Conservation (phyloP, 2,797 vertebrate genomes). For the Ispidina picta region DNA sequence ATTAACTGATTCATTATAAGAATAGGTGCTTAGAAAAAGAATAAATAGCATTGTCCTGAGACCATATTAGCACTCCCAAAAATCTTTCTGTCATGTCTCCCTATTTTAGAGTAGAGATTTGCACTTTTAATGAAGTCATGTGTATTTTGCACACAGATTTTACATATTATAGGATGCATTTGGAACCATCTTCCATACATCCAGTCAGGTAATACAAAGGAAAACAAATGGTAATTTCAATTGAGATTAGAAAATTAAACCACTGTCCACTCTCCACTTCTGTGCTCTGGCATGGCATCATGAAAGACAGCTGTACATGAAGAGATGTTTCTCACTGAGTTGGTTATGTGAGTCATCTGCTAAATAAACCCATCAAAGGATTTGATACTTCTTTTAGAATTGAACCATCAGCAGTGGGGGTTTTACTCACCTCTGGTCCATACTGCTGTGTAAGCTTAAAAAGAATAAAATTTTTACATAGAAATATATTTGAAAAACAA, state of each 20-base stretch:
- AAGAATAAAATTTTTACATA: slow-evolving; percentile 4
- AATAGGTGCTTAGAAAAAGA: neutral
- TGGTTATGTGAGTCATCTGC: neutral
- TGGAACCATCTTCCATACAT: neutral
- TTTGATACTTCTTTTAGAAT: slow-evolving; percentile 35
- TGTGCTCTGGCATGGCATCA: neutral
- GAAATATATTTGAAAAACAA: neutral
- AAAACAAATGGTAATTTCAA: neutral
- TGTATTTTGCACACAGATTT: neutral
- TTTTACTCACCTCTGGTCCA: slow-evolving; percentile 17
- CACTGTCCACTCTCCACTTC: neutral
- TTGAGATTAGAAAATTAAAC: neutral
- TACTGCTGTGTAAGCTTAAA: slow-evolving; percentile 10
- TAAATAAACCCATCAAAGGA: slow-evolving; percentile 15
- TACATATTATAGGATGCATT: neutral
- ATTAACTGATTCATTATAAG: neutral
- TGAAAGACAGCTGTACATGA: neutral
- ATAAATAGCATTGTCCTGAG: neutral
- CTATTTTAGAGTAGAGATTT: neutral
- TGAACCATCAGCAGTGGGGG: neutral
- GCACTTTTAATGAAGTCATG: neutral
- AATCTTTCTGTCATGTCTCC: neutral
- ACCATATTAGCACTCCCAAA: neutral
- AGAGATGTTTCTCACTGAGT: neutral
- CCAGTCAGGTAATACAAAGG: neutral